Evolutionary conservation across 1,140 invertebrate genomes (phyloP).

Genomic region (Drosophila albomicans): DNA sequence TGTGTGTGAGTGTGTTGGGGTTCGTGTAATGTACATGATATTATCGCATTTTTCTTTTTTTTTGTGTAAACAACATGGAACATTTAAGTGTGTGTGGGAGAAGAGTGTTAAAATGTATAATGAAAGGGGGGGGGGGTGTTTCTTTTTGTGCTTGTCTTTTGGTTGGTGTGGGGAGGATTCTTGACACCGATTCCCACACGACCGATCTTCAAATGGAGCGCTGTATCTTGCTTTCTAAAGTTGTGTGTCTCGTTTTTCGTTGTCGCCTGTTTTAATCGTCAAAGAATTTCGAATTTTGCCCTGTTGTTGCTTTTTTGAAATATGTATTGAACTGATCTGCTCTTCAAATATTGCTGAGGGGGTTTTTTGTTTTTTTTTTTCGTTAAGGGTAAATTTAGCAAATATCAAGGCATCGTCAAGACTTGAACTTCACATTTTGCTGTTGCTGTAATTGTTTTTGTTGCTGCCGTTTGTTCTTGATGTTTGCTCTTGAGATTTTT

Average conservation of each 20-base stretch:
- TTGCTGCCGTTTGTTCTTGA: conserved; percentile 7
- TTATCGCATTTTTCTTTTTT: conserved; percentile 49
- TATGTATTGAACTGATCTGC: conserved; percentile 53
- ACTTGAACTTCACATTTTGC: conserved; percentile 1
- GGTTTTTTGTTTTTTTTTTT: not conserved
- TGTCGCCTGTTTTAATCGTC: conserved; percentile 14
- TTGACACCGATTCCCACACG: conserved; percentile 26
- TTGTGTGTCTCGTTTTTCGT: conserved; percentile 9
- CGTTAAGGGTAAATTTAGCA: conserved; percentile 11
- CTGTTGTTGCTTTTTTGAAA: not conserved
- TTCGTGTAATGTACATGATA: conserved; percentile 68
- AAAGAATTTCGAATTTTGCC: conserved; percentile 42
- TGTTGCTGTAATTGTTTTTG: conserved; percentile 1
- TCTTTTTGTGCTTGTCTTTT: conserved; percentile 2
- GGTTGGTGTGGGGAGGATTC: conserved; percentile 6
- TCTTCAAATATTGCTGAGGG: conserved; percentile 14
- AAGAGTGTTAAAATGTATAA: not conserved
- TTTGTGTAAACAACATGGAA: conserved; percentile 47
- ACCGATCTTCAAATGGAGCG: conserved; percentile 36
- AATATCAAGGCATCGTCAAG: conserved; percentile 18
- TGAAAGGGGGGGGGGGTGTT: not conserved
- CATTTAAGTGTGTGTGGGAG: conserved; percentile 25
- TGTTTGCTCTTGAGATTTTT: conserved; percentile 2
- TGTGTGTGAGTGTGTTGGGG: conserved; percentile 29
- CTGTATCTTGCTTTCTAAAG: conserved; percentile 15